Conservation (phyloP, 2,888 invertebrate genomes). For the Xanthia togata region DNA sequence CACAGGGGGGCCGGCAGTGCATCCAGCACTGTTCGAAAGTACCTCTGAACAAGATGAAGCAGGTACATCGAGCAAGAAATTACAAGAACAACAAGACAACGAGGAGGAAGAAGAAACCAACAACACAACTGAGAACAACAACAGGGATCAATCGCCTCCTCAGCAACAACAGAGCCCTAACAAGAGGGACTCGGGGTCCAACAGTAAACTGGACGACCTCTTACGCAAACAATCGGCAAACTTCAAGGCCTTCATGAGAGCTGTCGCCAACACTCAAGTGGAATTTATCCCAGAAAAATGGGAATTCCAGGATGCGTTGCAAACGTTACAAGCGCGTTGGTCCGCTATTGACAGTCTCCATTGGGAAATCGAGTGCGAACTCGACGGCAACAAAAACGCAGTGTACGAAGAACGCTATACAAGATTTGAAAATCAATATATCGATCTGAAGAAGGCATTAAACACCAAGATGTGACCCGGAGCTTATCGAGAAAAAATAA, state of each 20-base stretch:
- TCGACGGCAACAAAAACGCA: not conserved
- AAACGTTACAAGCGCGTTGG: not conserved
- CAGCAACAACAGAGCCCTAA: no score
- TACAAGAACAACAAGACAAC: no score
- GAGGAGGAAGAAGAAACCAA: no score
- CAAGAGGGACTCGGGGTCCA: no score
- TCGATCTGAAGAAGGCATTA: not conserved
- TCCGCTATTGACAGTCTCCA: not conserved
- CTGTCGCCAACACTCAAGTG: slow-evolving; percentile 12
- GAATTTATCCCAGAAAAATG: slow-evolving; percentile 16
- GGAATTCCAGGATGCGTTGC: slow-evolving; percentile 5
- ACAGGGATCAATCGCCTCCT: no score
- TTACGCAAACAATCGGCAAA: slow-evolving; percentile 3
- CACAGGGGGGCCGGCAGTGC: no score
- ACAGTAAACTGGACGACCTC: no score
- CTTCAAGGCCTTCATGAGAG: slow-evolving; percentile 20
- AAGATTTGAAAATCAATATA: not conserved
- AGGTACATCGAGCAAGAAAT: no score
- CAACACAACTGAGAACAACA: no score
- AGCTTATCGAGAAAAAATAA: not conserved
- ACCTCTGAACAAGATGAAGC: no score
- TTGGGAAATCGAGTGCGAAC: not conserved
- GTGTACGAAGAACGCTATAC: not conserved
- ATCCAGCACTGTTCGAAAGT: no score
- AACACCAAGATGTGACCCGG: not conserved